Evolutionary conservation across 2,888 invertebrate species (phyloP), one percentile per base, ranked within the genome.

Genomic region (Hipparchia semele): DNA sequence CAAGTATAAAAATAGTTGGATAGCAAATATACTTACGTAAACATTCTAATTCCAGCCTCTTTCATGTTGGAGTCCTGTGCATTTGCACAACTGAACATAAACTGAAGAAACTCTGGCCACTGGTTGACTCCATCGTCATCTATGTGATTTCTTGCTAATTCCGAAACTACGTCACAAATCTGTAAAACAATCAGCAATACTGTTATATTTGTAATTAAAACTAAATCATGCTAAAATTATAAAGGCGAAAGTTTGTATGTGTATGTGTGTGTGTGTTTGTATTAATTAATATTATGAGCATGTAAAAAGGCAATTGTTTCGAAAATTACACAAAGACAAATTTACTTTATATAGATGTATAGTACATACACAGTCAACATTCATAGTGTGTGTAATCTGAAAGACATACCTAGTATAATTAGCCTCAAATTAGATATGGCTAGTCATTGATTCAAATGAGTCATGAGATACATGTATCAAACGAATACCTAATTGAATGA

Each of bases 101-200:
- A 99, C 89, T 97, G 96, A 77, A 99, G 94, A 86, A 99, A 98
- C 87, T 99, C 99, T 9, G 98, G 98, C 99, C 99, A 99, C 80
- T 97, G 97, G 92, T 99, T 99, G 86, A 97, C 98, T 68, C 99
- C 98, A 86, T 98, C 98, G 81, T 99, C 99, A 84, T 99, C 99
- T 79, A 99, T 96, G 77, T 98, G 95, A 93, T 98, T 99, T 83
- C 99, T 95, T 6, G 99, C 99, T 68, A 99, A 95, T 93, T 99
- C 99, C n/a, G 99, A 98, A 56, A 97, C 97, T 70, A 99, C 97
- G 89, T 99, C 99, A 88, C 99, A 99, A 65, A 99, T 91, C 94
- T 94, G 82, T 13, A 79, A 81, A 68, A 73, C 77, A 68, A 51
- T 23, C 10, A 33, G 10, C 39, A 60, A 53, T 61, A 60, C 3